Conservation (phyloP, 2,113 vertebrate species). For the Vombatus ursinus region DNA sequence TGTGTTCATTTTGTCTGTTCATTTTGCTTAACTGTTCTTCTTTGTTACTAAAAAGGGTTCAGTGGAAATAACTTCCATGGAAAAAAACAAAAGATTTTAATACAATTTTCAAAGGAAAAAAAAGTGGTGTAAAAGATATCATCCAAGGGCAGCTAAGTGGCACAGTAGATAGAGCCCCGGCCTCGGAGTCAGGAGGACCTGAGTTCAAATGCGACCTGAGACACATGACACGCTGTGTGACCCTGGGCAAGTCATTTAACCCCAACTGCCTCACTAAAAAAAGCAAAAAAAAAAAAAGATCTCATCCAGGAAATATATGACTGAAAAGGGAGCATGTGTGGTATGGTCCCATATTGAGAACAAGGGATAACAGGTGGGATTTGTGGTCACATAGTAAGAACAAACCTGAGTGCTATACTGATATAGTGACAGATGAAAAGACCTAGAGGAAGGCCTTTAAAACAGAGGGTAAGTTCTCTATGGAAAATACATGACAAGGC, state of each 20-base stretch:
- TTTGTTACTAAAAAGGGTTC: neutral
- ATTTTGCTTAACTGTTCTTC: neutral
- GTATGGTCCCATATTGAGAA: neutral
- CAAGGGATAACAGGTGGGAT: neutral
- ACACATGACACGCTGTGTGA: no score
- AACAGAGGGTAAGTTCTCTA: neutral
- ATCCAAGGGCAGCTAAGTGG: neutral
- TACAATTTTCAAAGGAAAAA: neutral
- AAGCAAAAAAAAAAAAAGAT: neutral
- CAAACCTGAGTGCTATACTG: neutral
- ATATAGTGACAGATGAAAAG: neutral
- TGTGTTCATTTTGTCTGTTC: neutral
- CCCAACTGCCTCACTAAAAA: no score
- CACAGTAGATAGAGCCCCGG: no score
- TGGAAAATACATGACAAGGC: neutral
- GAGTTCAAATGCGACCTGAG: no score
- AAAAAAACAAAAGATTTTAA: neutral
- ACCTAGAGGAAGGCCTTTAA: neutral
- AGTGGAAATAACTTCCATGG: neutral
- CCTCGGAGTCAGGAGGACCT: no score
- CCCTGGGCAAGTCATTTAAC: no score
- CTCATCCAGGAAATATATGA: neutral
- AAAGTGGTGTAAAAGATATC: neutral
- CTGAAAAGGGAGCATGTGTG: neutral
- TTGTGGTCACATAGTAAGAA: neutral